phyloP scores from a whole-genome alignment of 2,888 invertebrate genomes.

The Epirrhoe alternata region DNA sequence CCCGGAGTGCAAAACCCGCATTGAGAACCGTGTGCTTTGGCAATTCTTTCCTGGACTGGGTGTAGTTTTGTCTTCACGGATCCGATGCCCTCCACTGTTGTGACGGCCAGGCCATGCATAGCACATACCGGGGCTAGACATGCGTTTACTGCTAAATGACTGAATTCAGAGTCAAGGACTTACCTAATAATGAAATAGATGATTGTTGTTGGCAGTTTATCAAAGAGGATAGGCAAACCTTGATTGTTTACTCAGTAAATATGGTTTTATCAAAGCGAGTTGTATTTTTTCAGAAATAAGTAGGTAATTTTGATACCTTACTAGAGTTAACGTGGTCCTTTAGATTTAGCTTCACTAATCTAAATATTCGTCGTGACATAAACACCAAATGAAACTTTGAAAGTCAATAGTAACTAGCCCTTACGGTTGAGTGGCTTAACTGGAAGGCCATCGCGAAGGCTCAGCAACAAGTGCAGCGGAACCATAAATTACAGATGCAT shows the following conservation, averaged over 20 bases:
- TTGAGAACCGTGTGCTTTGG: conserved; percentile 94
- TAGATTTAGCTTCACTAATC: background rate
- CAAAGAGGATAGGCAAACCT: conserved; percentile 15
- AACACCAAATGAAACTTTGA: background rate
- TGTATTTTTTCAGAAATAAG: conserved; percentile 3
- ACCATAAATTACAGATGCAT: background rate
- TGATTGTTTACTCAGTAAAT: conserved; percentile 5
- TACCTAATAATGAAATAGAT: conserved; percentile 4
- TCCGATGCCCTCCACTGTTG: conserved; percentile 95
- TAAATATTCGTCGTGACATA: background rate
- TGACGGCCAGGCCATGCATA: conserved; percentile 92
- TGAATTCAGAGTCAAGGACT: conserved; percentile 56
- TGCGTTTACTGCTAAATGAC: conserved; percentile 92
- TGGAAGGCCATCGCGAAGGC: background rate
- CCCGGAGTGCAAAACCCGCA: conserved; percentile 96
- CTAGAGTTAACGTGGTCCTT: background rate
- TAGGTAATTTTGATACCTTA: too few relatives aligned
- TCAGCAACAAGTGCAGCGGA: background rate
- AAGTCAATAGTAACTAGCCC: background rate
- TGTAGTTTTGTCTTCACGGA: conserved; percentile 89
- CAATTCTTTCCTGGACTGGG: conserved; percentile 92
- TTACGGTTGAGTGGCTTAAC: background rate
- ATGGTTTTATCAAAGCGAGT: background rate
- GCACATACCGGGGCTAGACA: conserved; percentile 93
- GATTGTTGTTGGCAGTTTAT: conserved; percentile 3